These are phyloP conservation scores for Drosophila mercatorum DNA, from an alignment of 2,888 invertebrate genomes.

Conservation along the genomic window DNA sequence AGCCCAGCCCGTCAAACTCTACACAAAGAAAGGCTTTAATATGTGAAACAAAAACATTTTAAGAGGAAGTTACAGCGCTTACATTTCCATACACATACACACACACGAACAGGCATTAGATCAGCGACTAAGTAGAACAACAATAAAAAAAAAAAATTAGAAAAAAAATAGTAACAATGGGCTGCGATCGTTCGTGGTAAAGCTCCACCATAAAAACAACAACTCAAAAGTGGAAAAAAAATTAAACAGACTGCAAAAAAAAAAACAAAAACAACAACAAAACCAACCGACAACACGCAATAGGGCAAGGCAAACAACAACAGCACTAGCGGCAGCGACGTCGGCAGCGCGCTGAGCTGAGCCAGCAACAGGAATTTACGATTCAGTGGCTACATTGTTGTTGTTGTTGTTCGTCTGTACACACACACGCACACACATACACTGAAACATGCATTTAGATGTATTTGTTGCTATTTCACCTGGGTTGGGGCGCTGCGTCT, in stretches of 20 bases:
- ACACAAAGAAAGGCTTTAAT: constrained; percentile 1
- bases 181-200: constrained; percentile 68
- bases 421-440: constrained; percentile 11
- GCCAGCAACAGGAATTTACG: constrained; percentile 81
- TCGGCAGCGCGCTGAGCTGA: constrained; percentile 55
- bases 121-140: constrained; percentile 71
- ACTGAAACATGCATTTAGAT: constrained; percentile 22
- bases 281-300: constrained; percentile 83
- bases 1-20: background rate
- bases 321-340: constrained; percentile 55
- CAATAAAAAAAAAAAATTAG: constrained; percentile 43
- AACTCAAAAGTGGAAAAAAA: constrained; percentile 71
- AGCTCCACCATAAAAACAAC: constrained; percentile 62
- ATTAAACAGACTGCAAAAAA: constrained; percentile 75
- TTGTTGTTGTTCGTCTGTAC: constrained; percentile 39
- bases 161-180: constrained; percentile 63
- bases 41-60: constrained; percentile 4
- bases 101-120: constrained; percentile 46
- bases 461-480: constrained; percentile 68
- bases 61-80: constrained; percentile 43
- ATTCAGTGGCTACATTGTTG: constrained; percentile 79
- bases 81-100: constrained; percentile 13
- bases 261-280: constrained; percentile 11
- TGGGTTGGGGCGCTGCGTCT: constrained; percentile 67
- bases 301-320: constrained; percentile 84